These are phyloP conservation scores for Napeogenes inachia DNA, from an alignment of 2,888 invertebrate species.

Conservation along the genomic window DNA sequence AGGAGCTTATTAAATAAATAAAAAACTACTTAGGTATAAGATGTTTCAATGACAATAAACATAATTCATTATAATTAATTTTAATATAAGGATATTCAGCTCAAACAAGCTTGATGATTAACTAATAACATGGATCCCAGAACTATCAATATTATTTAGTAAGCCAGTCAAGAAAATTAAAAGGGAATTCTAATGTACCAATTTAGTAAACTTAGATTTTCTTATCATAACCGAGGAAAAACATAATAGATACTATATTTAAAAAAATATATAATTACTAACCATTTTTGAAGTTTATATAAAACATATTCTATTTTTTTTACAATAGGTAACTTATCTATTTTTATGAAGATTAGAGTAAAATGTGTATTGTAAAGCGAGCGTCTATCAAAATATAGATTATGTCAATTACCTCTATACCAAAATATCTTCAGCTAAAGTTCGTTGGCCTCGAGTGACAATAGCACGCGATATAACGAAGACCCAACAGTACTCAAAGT, in stretches of 20 bases:
- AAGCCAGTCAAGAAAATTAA: constrained; percentile 1
- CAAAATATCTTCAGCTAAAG: constrained; percentile 23
- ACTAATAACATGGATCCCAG: constrained; percentile 6
- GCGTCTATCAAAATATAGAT: constrained; percentile 9
- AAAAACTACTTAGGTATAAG: too few relatives aligned
- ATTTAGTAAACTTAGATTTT: not conserved
- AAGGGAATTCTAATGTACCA: not conserved
- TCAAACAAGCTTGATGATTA: constrained; percentile 12
- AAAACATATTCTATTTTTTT: too few relatives aligned
- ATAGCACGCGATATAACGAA: constrained; percentile 15
- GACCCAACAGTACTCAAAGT: too few relatives aligned
- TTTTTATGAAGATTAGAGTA: not conserved
- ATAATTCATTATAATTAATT: not conserved
- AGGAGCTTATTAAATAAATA: too few relatives aligned
- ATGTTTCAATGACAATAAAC: too few relatives aligned
- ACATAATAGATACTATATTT: too few relatives aligned
- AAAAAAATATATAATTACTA: too few relatives aligned
- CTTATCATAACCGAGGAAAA: too few relatives aligned
- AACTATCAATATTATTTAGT: constrained; percentile 21
- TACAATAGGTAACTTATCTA: too few relatives aligned
- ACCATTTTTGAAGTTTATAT: too few relatives aligned
- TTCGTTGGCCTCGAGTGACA: constrained; percentile 24
- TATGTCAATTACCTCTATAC: constrained; percentile 25
- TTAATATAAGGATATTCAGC: not conserved
- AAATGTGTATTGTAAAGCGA: not conserved